Percentiles rank a stretch among this genome's conserved stretches.
Evolutionary conservation across 2,797 vertebrate genomes (phyloP).

Genomic region (Coilia nasus): DNA sequence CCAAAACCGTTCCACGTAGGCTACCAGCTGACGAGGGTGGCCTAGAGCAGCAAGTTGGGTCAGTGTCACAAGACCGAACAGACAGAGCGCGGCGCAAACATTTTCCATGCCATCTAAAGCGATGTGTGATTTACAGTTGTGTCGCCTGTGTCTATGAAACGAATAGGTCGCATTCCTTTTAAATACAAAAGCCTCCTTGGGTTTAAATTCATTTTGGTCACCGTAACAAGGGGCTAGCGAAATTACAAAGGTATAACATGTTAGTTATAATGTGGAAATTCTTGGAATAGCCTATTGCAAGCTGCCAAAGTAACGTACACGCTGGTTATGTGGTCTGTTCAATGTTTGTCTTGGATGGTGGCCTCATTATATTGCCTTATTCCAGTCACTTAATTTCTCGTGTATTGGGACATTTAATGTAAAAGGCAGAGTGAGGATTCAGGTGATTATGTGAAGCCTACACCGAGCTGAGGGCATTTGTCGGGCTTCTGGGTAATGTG

Average conservation of each 20-base stretch:
- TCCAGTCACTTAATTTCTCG: background rate
- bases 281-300: background rate
- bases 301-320: too few relatives aligned
- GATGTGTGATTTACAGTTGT: slow-evolving; percentile 56
- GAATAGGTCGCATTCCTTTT: slow-evolving; percentile 38
- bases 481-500: background rate
- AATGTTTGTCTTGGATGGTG: background rate
- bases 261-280: background rate
- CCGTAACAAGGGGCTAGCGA: background rate
- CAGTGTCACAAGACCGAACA: slow-evolving; percentile 76
- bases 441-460: background rate
- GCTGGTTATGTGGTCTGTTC: background rate
- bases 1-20: slow-evolving; percentile 53
- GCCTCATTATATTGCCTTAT: background rate
- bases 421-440: background rate
- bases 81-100: slow-evolving; percentile 65
- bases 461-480: background rate
- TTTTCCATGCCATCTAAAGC: slow-evolving; percentile 76
- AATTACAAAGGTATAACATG: background rate
- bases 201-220: background rate
- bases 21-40: slow-evolving; percentile 56
- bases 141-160: slow-evolving; percentile 30
- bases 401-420: background rate
- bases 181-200: slow-evolving; percentile 16
- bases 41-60: slow-evolving; percentile 64